These are phyloP conservation scores for Dugesia japonica DNA, from an alignment of 2,888 invertebrate genomes.

Conservation along the genomic window DNA sequence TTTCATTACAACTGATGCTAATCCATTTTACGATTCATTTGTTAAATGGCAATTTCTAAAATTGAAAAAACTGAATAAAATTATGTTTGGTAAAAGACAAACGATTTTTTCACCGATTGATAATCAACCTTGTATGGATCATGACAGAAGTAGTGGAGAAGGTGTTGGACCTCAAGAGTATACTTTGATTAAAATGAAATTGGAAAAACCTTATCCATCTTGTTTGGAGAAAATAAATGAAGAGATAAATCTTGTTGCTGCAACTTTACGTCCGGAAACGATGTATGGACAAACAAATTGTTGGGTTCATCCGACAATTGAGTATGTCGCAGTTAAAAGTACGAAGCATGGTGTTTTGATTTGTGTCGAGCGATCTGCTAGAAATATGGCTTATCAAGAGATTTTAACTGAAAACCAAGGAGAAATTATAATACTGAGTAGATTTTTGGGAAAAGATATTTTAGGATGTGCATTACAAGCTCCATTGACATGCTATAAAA, in stretches of 20 bases:
- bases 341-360: slow-evolving; percentile 56
- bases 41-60: slow-evolving; percentile 84
- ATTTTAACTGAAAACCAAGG: neutral
- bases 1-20: slow-evolving; percentile 94
- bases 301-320: slow-evolving; percentile 85
- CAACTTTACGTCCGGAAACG: slow-evolving; percentile 91
- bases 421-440: no score
- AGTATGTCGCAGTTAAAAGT: slow-evolving; percentile 66
- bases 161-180: slow-evolving; percentile 96
- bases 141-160: slow-evolving; percentile 82
- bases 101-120: slow-evolving; percentile 88
- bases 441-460: slow-evolving; percentile 52
- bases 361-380: slow-evolving; percentile 69
- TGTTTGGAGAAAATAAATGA: neutral
- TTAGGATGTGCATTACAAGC: slow-evolving; percentile 69
- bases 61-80: slow-evolving; percentile 67
- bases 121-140: slow-evolving; percentile 98
- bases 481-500: slow-evolving; percentile 65
- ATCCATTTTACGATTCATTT: slow-evolving; percentile 92
- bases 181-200: slow-evolving; percentile 78
- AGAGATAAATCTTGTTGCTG: slow-evolving; percentile 70
- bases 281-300: slow-evolving; percentile 99
- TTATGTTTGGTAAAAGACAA: slow-evolving; percentile 87
- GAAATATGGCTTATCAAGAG: slow-evolving; percentile 82
- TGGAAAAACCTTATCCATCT: slow-evolving; percentile 54